phyloP scores from a whole-genome alignment of 2,113 vertebrate genomes.

The Gopherus evgoodei region DNA sequence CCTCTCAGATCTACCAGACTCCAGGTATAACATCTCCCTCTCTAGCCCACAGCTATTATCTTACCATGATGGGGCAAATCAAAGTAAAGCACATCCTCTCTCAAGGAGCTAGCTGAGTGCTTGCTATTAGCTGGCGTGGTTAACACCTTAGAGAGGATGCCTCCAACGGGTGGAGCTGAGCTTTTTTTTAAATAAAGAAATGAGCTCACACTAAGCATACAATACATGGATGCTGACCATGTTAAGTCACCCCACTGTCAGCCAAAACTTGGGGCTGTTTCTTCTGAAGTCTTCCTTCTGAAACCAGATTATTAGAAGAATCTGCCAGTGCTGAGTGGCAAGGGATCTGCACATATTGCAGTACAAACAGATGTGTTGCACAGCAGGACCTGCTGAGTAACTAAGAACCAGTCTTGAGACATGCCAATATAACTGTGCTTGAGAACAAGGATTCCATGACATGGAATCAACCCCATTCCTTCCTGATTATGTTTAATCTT shows the following conservation, averaged over 20 bases:
- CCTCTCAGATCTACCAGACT: not conserved
- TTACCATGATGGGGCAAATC: not conserved
- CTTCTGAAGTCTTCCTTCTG: not conserved
- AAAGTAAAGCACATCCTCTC: not conserved
- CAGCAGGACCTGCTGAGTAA: not conserved
- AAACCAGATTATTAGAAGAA: not conserved
- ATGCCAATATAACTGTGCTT: not conserved
- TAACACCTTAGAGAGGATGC: not conserved
- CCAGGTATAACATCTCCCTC: not conserved
- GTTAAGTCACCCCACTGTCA: slow-evolving; percentile 31
- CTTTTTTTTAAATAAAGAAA: not conserved
- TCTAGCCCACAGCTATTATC: not conserved
- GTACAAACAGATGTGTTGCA: rapidly evolving
- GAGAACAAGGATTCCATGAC: not conserved
- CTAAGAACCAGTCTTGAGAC: not conserved
- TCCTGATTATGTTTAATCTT: not conserved
- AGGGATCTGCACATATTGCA: rapidly evolving
- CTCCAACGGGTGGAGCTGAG: not conserved
- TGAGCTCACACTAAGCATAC: not conserved
- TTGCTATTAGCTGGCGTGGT: not conserved
- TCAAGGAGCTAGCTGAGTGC: not conserved
- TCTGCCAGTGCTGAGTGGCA: not conserved
- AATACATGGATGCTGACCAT: slow-evolving; percentile 1
- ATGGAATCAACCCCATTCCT: slow-evolving; percentile 18
- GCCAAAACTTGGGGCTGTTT: not conserved